Evolutionary conservation across 2,888 invertebrate genomes (phyloP).

Genomic region (Plebejus argus): DNA sequence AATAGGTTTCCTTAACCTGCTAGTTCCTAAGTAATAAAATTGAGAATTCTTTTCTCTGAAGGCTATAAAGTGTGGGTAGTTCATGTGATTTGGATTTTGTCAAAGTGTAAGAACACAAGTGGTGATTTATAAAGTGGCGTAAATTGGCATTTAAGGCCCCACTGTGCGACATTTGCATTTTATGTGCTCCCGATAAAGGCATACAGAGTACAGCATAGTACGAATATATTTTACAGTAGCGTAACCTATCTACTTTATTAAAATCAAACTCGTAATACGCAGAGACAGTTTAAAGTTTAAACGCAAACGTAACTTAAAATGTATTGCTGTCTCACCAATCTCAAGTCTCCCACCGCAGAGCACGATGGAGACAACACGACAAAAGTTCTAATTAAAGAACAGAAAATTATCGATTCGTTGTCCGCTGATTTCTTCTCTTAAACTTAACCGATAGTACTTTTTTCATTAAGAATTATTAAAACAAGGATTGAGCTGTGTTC

Average conservation of each 20-base stretch:
- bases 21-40: constrained; percentile 17
- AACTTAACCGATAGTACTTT: no score
- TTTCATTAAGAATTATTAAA: no score
- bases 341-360: no score
- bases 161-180: constrained; percentile 14
- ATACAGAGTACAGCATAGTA: not conserved
- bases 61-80: not conserved
- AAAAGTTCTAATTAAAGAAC: no score
- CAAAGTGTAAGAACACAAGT: not conserved
- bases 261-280: not conserved
- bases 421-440: no score
- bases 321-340: no score
- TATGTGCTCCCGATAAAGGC: constrained; percentile 1
- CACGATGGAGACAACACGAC: no score
- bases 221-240: not conserved
- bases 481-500: no score
- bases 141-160: constrained; percentile 5
- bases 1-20: constrained; percentile 17
- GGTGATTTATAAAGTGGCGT: constrained; percentile 4
- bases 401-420: no score
- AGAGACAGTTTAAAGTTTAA: not conserved
- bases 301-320: not conserved
- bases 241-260: not conserved
- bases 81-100: not conserved
- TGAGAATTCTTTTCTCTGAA: not conserved